These are phyloP conservation scores for Phalera bucephala DNA, from an alignment of 2,888 invertebrate genomes.

Conservation along the genomic window DNA sequence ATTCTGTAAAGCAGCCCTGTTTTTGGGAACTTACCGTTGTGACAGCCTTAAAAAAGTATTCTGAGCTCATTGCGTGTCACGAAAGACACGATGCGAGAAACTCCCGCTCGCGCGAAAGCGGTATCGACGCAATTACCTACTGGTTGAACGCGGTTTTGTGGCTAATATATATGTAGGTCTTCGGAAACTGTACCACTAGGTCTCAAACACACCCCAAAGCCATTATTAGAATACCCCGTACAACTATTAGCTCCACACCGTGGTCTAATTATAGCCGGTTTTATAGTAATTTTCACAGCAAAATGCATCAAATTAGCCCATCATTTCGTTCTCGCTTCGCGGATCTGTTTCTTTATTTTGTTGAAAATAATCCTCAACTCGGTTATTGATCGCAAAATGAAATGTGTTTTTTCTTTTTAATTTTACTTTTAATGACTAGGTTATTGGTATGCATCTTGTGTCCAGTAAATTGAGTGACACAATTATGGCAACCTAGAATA, in stretches of 20 bases:
- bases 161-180: slow-evolving; percentile 24
- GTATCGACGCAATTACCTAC: slow-evolving; percentile 21
- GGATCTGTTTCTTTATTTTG: slow-evolving; percentile 5
- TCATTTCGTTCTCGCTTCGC: slow-evolving; percentile 20
- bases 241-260: slow-evolving; percentile 32
- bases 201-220: slow-evolving; percentile 16
- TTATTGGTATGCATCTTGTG: background rate
- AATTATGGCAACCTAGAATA: too few relatives aligned
- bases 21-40: too few relatives aligned
- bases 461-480: too few relatives aligned
- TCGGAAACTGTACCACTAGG: slow-evolving; percentile 26
- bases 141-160: slow-evolving; percentile 23
- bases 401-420: slow-evolving; percentile 11
- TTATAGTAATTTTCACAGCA: slow-evolving; percentile 34
- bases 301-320: slow-evolving; percentile 44
- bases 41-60: too few relatives aligned
- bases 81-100: slow-evolving; percentile 18
- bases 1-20: too few relatives aligned
- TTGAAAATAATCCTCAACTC: slow-evolving; percentile 17
- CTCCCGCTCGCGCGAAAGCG: slow-evolving; percentile 18
- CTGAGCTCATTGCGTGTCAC: slow-evolving; percentile 27
- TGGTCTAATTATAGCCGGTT: slow-evolving; percentile 33
- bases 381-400: slow-evolving; percentile 19
- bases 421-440: slow-evolving; percentile 21
- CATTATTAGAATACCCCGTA: slow-evolving; percentile 36